Conservation (phyloP, 1,140 invertebrate genomes). For the Neotoxoptera formosana region DNA sequence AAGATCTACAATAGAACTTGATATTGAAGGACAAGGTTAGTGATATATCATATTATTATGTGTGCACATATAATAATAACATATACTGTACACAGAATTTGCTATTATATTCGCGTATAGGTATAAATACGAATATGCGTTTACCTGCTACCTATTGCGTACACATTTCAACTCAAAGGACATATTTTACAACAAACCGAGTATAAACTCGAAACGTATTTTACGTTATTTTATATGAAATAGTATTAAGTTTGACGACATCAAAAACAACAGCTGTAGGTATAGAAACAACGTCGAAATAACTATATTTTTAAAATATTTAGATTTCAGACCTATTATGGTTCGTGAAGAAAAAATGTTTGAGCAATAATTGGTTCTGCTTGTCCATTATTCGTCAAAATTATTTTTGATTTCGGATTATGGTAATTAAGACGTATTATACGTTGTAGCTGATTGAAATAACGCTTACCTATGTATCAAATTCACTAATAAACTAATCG, state of each 20-base stretch:
- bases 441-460: neutral
- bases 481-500: neutral
- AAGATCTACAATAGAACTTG: neutral
- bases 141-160: no score
- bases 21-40: constrained; percentile 1
- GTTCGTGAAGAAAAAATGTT: neutral
- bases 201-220: neutral
- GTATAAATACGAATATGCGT: neutral
- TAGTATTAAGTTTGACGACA: neutral
- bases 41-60: neutral
- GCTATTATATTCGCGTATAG: neutral
- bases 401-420: neutral
- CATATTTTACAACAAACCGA: neutral
- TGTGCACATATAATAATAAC: neutral
- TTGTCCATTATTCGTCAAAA: neutral
- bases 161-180: neutral
- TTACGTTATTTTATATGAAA: neutral
- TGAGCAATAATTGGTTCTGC: neutral
- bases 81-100: neutral
- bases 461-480: neutral
- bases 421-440: neutral
- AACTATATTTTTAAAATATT: neutral
- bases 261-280: neutral
- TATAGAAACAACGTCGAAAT: neutral
- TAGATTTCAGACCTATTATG: neutral